Percentiles rank a stretch among this genome's conserved stretches.
Conservation (phyloP, 1,140 invertebrate species). For the Scaptomyza graminum region DNA sequence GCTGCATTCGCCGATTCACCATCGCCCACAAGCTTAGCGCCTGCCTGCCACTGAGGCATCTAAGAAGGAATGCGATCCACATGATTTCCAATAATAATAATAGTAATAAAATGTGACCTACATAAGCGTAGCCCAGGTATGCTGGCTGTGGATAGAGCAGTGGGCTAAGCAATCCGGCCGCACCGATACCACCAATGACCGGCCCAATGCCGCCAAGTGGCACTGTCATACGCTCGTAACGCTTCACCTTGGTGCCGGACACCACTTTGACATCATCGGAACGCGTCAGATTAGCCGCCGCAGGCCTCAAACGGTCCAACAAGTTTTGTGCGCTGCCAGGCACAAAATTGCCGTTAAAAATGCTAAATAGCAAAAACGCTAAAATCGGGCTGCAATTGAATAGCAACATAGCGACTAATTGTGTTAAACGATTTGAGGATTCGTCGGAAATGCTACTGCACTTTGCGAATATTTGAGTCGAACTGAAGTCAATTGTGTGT, state of each 20-base stretch:
- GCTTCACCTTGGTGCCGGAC: conserved; percentile 80
- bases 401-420: conserved; percentile 40
- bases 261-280: conserved; percentile 76
- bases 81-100: not conserved
- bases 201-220: conserved; percentile 59
- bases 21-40: conserved; percentile 62
- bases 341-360: conserved; percentile 53
- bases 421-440: not conserved
- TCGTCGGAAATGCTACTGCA: conserved; percentile 24
- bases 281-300: conserved; percentile 49
- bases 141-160: conserved; percentile 57
- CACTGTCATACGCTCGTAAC: conserved; percentile 71
- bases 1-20: conserved; percentile 46
- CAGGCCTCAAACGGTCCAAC: conserved; percentile 62
- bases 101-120: conserved; percentile 21
- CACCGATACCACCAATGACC: conserved; percentile 44
- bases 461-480: conserved; percentile 29
- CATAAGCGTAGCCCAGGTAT: conserved; percentile 66
- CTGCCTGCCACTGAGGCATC: conserved; percentile 74
- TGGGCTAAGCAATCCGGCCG: conserved; percentile 55
- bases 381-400: conserved; percentile 38
- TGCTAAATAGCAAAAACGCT: conserved; percentile 36
- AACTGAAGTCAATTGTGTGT: conserved; percentile 50
- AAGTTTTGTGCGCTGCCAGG: conserved; percentile 72
- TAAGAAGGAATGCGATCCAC: conserved; percentile 8